Evolutionary conservation across 2,888 invertebrate species (phyloP).

Genomic region (Synergus japonicus): DNA sequence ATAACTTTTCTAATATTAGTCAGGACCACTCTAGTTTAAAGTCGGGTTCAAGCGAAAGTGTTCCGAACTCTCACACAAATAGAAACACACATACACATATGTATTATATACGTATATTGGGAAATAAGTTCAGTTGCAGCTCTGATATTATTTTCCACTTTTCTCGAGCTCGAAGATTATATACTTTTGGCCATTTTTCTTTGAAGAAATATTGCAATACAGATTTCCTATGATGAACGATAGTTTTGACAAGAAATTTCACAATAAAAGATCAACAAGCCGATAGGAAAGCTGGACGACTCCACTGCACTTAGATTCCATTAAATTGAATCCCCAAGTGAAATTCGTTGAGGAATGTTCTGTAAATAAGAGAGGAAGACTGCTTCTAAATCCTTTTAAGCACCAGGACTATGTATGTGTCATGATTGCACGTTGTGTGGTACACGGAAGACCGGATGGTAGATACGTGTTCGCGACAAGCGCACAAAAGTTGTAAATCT

Average conservation of each 20-base stretch:
- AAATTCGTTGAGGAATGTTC: background rate
- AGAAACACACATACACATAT: too few species aligned
- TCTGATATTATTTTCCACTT: background rate
- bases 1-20: too few species aligned
- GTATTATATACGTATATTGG: too few species aligned
- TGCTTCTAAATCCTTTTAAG: constrained; percentile 35
- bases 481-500: constrained; percentile 30
- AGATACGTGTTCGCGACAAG: constrained; percentile 27
- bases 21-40: too few species aligned
- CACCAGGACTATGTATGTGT: constrained; percentile 8
- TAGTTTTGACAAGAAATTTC: background rate
- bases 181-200: background rate
- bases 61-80: too few species aligned
- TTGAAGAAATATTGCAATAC: background rate
- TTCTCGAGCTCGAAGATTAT: background rate
- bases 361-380: constrained; percentile 18
- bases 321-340: constrained; percentile 16
- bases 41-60: background rate
- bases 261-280: background rate
- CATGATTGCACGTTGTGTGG: constrained; percentile 25
- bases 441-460: constrained; percentile 1
- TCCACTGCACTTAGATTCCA: background rate
- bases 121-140: background rate
- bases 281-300: background rate
- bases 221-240: background rate